phyloP scores from a whole-genome alignment of 2,797 vertebrate genomes.

The Remorina albescens region DNA sequence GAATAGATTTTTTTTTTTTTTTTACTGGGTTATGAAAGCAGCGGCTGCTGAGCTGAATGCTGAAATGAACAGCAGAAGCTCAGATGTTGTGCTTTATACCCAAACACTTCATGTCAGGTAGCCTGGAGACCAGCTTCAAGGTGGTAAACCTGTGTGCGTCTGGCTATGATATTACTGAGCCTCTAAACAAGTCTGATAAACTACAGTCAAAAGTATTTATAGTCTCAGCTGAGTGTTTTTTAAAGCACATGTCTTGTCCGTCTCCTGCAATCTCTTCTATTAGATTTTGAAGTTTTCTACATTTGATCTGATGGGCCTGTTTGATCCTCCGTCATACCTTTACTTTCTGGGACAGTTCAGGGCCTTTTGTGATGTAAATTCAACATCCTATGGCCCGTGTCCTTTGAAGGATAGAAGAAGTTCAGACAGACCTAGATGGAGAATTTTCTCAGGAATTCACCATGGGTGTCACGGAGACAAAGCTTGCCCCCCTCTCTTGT shows the following conservation, averaged over 20 bases:
- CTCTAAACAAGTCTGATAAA: constrained; percentile 26
- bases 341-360: constrained; percentile 50
- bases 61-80: constrained; percentile 48
- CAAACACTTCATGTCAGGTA: constrained; percentile 49
- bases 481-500: constrained; percentile 59
- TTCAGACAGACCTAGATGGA: constrained; percentile 67
- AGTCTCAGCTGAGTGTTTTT: too few species aligned
- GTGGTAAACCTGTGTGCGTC: constrained; percentile 50
- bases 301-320: constrained; percentile 43
- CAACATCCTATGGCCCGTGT: constrained; percentile 63
- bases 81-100: constrained; percentile 43
- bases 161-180: constrained; percentile 29
- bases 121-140: constrained; percentile 47
- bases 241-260: constrained; percentile 39
- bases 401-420: constrained; percentile 68
- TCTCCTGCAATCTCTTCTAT: constrained; percentile 41
- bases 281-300: constrained; percentile 32
- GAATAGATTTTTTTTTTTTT: constrained; percentile 67
- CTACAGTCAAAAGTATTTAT: constrained; percentile 14
- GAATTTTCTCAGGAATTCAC: constrained; percentile 73
- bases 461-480: constrained; percentile 69
- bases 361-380: constrained; percentile 73
- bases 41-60: constrained; percentile 43
- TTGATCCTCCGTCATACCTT: constrained; percentile 63
- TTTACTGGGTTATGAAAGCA: constrained; percentile 52